Percentiles rank a stretch among this genome's conserved stretches.
These are phyloP conservation scores for Elgaria multicarinata DNA, from an alignment of 2,113 vertebrate genomes.

Conservation along the genomic window DNA sequence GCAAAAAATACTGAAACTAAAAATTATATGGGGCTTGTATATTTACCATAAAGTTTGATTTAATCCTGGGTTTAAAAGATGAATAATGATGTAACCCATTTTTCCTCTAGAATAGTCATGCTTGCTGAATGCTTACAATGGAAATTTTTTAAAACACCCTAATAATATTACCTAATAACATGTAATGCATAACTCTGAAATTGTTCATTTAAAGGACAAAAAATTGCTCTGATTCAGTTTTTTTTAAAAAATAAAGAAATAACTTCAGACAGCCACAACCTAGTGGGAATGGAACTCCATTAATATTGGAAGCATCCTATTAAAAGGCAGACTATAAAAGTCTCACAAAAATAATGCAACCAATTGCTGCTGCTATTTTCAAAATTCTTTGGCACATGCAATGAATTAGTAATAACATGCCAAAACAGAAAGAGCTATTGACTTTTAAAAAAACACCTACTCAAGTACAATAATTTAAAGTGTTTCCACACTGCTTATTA, in stretches of 20 bases:
- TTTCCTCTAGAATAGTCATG: background rate
- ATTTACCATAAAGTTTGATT: background rate
- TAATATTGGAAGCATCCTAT: conserved; percentile 28
- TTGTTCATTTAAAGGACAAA: background rate
- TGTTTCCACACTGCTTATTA: conserved; percentile 26
- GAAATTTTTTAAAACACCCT: background rate
- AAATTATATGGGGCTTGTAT: conserved; percentile 1
- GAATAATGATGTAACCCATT: background rate
- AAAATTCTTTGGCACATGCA: conserved; percentile 22
- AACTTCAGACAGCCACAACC: background rate
- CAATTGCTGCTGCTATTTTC: conserved; percentile 22
- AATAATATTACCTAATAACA: background rate
- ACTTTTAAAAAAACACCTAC: conserved; percentile 5
- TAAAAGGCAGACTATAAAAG: conserved; percentile 37
- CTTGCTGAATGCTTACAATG: background rate
- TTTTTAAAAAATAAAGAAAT: background rate
- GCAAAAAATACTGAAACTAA: background rate
- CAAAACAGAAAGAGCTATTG: conserved; percentile 43
- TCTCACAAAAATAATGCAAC: conserved; percentile 31
- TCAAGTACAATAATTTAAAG: conserved; percentile 25
- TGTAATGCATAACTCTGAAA: conserved; percentile 1
- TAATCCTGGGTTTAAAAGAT: conserved; percentile 21
- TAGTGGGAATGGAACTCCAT: conserved; percentile 3
- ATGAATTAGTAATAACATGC: conserved; percentile 44
- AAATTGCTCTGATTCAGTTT: background rate